A percentile compares a stretch with the other conserved stretches of the same genome.
These are phyloP conservation scores for Sapayoa aenigma DNA, from an alignment of 2,113 vertebrate genomes.

Conservation along the genomic window DNA sequence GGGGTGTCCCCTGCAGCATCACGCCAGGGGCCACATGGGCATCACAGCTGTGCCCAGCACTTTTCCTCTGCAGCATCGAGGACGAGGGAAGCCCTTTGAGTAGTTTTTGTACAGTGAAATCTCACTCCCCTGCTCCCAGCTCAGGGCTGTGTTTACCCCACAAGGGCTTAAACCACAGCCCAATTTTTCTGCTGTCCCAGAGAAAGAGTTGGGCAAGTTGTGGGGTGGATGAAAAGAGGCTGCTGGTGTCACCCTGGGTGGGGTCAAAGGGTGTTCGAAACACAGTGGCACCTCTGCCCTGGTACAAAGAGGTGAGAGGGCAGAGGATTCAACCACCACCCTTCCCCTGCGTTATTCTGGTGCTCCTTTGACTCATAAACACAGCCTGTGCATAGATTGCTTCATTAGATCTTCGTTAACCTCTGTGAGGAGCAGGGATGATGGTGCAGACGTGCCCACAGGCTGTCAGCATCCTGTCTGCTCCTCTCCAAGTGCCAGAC, in stretches of 20 bases:
- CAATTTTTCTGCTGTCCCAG: neutral
- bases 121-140: neutral
- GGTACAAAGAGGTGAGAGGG: rapidly evolving
- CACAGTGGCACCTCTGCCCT: neutral
- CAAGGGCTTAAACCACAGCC: neutral
- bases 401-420: rapidly evolving
- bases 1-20: neutral
- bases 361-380: neutral
- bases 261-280: neutral
- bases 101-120: rapidly evolving
- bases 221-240: neutral
- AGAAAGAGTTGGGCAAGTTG: rapidly evolving
- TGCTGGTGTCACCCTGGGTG: neutral
- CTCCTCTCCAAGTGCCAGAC: rapidly evolving
- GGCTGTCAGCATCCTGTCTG: neutral
- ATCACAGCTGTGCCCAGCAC: rapidly evolving
- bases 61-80: rapidly evolving
- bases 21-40: rapidly evolving
- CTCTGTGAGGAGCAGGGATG: rapidly evolving
- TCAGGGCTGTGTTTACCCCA: neutral
- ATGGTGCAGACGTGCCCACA: rapidly evolving
- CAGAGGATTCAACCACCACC: neutral
- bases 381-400: neutral
- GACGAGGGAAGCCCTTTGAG: neutral
- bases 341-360: neutral